Percentiles rank a stretch among this genome's conserved stretches.
Conservation (phyloP, 2,797 vertebrate species). For the Manis javanica region DNA sequence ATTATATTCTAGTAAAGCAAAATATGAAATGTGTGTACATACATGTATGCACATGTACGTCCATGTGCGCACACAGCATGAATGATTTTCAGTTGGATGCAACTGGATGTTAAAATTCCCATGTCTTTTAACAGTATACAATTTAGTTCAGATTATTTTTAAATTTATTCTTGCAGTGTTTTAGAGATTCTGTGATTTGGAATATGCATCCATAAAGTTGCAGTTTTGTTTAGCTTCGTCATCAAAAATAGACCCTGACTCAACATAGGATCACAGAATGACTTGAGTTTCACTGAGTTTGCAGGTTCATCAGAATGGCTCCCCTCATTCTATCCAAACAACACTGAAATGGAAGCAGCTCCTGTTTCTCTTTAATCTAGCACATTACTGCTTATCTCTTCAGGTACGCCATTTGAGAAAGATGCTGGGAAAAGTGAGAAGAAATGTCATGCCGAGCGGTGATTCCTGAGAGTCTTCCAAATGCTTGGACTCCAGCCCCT, state of each 20-base stretch:
- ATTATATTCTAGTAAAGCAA: constrained; percentile 64
- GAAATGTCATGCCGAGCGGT: background rate
- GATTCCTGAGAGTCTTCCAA: background rate
- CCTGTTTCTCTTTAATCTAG: background rate
- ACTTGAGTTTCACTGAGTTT: background rate
- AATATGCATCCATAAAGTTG: constrained; percentile 13
- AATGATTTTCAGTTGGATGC: constrained; percentile 46
- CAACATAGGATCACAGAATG: background rate
- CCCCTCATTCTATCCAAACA: background rate
- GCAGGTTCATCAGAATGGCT: background rate
- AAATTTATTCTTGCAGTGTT: constrained; percentile 18
- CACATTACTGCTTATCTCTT: background rate
- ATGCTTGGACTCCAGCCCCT: background rate
- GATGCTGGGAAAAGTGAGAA: background rate
- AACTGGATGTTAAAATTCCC: constrained; percentile 57
- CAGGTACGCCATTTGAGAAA: background rate
- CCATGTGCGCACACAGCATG: background rate
- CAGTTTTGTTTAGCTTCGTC: constrained; percentile 37
- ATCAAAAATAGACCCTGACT: constrained; percentile 25
- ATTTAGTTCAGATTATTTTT: constrained; percentile 50
- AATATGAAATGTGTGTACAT: constrained; percentile 46
- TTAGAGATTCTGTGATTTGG: constrained; percentile 7
- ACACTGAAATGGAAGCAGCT: background rate
- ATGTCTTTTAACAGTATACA: constrained; percentile 26
- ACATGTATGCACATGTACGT: background rate